Evolutionary conservation across 2,888 invertebrate genomes (phyloP), one percentile per base, ranked within the genome.

Genomic region (Phasia obesa): DNA sequence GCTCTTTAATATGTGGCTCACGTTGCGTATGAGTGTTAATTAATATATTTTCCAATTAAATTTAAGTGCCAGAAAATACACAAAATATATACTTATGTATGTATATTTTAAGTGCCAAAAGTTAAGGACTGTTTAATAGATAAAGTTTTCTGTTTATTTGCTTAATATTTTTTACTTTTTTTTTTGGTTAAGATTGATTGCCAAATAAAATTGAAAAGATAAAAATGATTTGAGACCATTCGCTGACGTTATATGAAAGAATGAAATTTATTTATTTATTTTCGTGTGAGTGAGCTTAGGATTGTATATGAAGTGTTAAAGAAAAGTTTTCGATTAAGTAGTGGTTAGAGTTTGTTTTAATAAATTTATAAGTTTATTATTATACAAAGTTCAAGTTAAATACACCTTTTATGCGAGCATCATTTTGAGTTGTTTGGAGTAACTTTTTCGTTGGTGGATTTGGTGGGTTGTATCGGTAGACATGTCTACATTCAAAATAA

Each of bases 91-190:
- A 44, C 17, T 25, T n/a, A n/a, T n/a, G n/a, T n/a, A n/a, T n/a
- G n/a, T 17, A 31, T 25, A 49, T 59, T 73, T 53, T 19, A 15
- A 73, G 42, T 21, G 21, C 62, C 25, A 19, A 62, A 62, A 53
- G 60, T 60, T 60, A 76, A 67, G 19, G 13, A 69, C 67, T 51
- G 51, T n/a, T 44, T 69, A 69, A 60, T 69, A 60, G 67, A 27
- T 47, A 59, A 47, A 64, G 38, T 47, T 64, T 71, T 38, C 0
- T 11, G 5, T 42, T 42, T 42, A 6, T 47, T 23, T 25, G n/a
- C n/a, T n/a, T n/a, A n/a, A n/a, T n/a, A n/a, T n/a, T n/a, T n/a
- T n/a, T n/a, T n/a, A n/a, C 9, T 2, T 73, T 15, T 2, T 73
- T 4, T 0, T n/a, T 42, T 62, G 9, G 44, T 11, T 23, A 13